phyloP scores from a whole-genome alignment of 2,797 vertebrate species.

The Sebastes reedi region DNA sequence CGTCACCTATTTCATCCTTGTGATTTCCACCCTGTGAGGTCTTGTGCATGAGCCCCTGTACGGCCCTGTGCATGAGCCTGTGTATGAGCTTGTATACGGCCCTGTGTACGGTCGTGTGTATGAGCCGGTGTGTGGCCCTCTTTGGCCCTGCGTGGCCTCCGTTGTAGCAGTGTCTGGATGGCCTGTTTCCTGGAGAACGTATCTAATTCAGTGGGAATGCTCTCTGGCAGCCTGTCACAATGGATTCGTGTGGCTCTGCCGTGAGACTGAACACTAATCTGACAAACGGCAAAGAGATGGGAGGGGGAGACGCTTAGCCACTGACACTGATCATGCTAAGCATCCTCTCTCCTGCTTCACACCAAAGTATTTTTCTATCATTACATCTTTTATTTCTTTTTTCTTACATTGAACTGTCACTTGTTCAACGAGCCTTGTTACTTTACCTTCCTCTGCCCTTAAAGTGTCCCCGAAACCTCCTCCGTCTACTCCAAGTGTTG shows the following conservation, averaged over 20 bases:
- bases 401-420: background rate
- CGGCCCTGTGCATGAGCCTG: background rate
- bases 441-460: background rate
- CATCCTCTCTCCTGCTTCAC: slow-evolving; percentile 2
- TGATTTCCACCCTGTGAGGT: too few relatives aligned
- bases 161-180: background rate
- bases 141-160: background rate
- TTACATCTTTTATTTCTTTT: background rate
- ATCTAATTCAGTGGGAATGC: background rate
- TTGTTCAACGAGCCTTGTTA: background rate
- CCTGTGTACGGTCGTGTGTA: too few relatives aligned
- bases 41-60: background rate
- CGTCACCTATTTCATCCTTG: too few relatives aligned
- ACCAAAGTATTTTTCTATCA: background rate
- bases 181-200: background rate
- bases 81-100: background rate
- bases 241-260: background rate
- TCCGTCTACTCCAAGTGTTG: background rate
- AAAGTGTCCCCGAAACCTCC: background rate
- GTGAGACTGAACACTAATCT: slow-evolving; percentile 34
- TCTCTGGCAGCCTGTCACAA: slow-evolving; percentile 42
- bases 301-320: slow-evolving; percentile 9
- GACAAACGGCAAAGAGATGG: slow-evolving; percentile 35
- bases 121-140: background rate
- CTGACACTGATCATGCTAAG: slow-evolving; percentile 27